Conservation (phyloP, 2,888 invertebrate genomes). For the Drosophila sordidula region DNA sequence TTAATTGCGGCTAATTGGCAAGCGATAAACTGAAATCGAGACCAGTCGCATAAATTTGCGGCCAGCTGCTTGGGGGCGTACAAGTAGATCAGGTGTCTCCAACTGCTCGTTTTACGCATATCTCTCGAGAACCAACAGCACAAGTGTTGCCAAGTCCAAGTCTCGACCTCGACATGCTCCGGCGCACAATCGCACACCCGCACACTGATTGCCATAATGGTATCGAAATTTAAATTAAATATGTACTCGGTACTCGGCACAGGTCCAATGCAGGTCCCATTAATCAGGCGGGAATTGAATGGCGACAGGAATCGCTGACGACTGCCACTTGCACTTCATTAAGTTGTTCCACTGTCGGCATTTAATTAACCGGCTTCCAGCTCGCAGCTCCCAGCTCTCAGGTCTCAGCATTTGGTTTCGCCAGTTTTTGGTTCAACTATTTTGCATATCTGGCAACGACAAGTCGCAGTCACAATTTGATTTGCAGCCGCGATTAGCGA, state of each 20-base stretch:
- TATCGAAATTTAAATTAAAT: slow-evolving; percentile 11
- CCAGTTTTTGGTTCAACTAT: slow-evolving; percentile 25
- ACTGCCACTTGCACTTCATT: slow-evolving; percentile 50
- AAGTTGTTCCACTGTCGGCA: slow-evolving; percentile 38
- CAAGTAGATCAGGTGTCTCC: slow-evolving; percentile 21
- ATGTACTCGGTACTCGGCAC: slow-evolving; percentile 2
- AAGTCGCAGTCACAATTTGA: slow-evolving; percentile 63
- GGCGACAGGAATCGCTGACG: slow-evolving; percentile 50
- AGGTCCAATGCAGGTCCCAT: slow-evolving; percentile 30
- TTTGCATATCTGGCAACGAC: slow-evolving; percentile 53
- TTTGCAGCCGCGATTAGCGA: slow-evolving; percentile 68
- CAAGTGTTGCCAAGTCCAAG: slow-evolving; percentile 1
- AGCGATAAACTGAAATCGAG: slow-evolving; percentile 28
- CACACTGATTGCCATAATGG: slow-evolving; percentile 27
- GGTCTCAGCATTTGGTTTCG: slow-evolving; percentile 8
- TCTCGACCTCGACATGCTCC: slow-evolving; percentile 27
- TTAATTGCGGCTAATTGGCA: slow-evolving; percentile 59
- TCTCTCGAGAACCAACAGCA: background rate
- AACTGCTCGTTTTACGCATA: slow-evolving; percentile 16
- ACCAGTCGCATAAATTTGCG: slow-evolving; percentile 14
- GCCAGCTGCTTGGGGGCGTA: slow-evolving; percentile 23
- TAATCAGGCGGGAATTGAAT: slow-evolving; percentile 42
- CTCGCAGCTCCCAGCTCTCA: slow-evolving; percentile 5
- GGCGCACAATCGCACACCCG: slow-evolving; percentile 20
- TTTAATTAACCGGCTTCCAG: slow-evolving; percentile 53